These are phyloP conservation scores for Trachelus stipa DNA, from an alignment of 2,888 invertebrate genomes.

Conservation along the genomic window DNA sequence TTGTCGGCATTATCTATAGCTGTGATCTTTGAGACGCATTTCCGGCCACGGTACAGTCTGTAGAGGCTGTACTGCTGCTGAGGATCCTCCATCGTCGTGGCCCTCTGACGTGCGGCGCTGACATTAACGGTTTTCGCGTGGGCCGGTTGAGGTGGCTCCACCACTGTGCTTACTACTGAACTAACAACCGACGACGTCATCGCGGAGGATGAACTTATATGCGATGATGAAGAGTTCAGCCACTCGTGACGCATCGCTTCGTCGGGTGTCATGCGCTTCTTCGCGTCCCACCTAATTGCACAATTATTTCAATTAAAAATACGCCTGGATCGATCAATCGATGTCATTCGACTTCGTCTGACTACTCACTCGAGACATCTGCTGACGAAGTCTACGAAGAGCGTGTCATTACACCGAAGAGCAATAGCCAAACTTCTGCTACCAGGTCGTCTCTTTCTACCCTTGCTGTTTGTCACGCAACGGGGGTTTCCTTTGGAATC, in stretches of 20 bases:
- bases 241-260: conserved; percentile 92
- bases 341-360: neutral
- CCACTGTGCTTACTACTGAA: conserved; percentile 34
- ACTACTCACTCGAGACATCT: conserved; percentile 88
- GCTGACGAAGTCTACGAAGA: conserved; percentile 91
- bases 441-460: conserved; percentile 89
- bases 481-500: conserved; percentile 93
- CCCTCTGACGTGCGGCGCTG: conserved; percentile 67
- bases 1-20: conserved; percentile 51
- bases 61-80: conserved; percentile 65
- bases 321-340: conserved; percentile 1
- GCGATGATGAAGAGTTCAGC: conserved; percentile 72
- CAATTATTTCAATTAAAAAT: conserved; percentile 18
- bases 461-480: conserved; percentile 92
- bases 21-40: conserved; percentile 56
- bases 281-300: conserved; percentile 86
- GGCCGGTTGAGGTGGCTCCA: conserved; percentile 44
- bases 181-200: conserved; percentile 46
- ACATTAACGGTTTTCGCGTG: conserved; percentile 53
- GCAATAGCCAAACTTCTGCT: conserved; percentile 85
- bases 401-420: conserved; percentile 85
- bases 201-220: conserved; percentile 43
- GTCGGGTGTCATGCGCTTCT: conserved; percentile 89
- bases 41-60: conserved; percentile 63
- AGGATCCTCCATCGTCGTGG: conserved; percentile 67